Evolutionary conservation across 2,888 invertebrate species (phyloP), one percentile per base, ranked within the genome.

Genomic region (Nomada goodeniana): DNA sequence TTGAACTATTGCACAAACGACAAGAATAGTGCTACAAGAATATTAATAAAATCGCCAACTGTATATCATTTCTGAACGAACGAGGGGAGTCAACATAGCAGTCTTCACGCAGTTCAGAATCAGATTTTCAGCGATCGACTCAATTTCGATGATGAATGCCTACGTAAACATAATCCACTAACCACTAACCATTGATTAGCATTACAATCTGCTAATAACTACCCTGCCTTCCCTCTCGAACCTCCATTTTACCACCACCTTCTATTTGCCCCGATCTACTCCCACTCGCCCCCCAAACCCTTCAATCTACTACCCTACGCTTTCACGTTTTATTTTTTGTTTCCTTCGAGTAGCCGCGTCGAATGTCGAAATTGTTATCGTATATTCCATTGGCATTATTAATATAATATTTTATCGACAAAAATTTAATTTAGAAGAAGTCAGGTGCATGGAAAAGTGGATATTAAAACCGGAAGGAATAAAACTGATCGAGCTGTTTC

Each of bases 201-300:
- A 92, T 92, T 92, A 91, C 90, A 91, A 92, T 92, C 88, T 91
- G 85, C 89, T 91, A 90, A 91, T 91, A 91, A 90, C 89, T 83
- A 87, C 82, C 83, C 83, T 79, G 44, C 76, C 71, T 42, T 76
- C 47, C 73, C 78, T 52, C 68, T 57, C 57, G n/a, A 52, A 60
- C 59, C 60, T 50, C 69, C 67, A 50, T 79, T 74, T 67, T 71
- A 74, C 74, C 64, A 64, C 59, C 77, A 63, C 60, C 60, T 72
- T 63, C 69, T 50, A 52, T 65, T 47, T 26, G 55, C 50, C 61
- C 65, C 76, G 29, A 64, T n/a, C 57, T 7, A 15, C 42, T 3
- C 50, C 44, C 20, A 7, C 50, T 44, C 59, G 13, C n/a, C 36
- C 29, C 52, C 55, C n/a, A n/a, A 18, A 71, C 60, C 53, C 50